Evolutionary conservation across 2,113 vertebrate genomes (phyloP).

Genomic region (Sapayoa aenigma): DNA sequence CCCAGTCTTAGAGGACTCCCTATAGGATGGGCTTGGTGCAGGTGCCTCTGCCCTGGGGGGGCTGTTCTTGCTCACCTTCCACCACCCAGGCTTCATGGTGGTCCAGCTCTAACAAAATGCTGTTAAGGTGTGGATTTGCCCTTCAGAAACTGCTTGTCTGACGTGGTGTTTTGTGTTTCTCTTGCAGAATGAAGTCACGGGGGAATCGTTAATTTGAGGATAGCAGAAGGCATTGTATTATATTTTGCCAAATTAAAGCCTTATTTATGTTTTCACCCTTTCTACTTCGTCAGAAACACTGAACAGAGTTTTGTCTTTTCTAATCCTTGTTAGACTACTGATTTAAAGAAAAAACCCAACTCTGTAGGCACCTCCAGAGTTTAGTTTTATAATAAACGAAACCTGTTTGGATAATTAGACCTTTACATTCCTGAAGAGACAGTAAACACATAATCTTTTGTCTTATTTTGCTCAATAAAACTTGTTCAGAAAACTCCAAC

Average conservation of each 20-base stretch:
- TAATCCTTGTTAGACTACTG: slow-evolving; percentile 87
- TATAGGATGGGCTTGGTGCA: background rate
- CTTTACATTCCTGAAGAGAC: slow-evolving; percentile 81
- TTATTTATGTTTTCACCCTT: slow-evolving; percentile 89
- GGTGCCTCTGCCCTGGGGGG: background rate
- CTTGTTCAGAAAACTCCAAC: slow-evolving; percentile 72
- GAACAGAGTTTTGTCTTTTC: slow-evolving; percentile 86
- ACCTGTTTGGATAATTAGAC: slow-evolving; percentile 81
- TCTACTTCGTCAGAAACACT: slow-evolving; percentile 86
- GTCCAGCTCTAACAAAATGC: rapidly evolving
- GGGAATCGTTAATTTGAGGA: slow-evolving; percentile 67
- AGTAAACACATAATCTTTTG: slow-evolving; percentile 74
- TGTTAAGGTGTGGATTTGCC: background rate
- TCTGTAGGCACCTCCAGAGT: slow-evolving; percentile 80
- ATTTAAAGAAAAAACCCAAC: slow-evolving; percentile 73
- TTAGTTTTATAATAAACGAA: slow-evolving; percentile 81
- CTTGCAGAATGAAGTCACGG: slow-evolving; percentile 76
- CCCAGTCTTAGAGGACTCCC: rapidly evolving
- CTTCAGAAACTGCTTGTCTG: background rate
- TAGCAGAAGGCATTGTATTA: slow-evolving; percentile 82
- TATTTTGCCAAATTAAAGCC: slow-evolving; percentile 89
- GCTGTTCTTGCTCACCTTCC: background rate
- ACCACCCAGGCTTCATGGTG: rapidly evolving
- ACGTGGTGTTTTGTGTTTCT: slow-evolving; percentile 53
- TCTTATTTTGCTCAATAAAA: slow-evolving; percentile 75